Evolutionary conservation across 2,888 invertebrate species (phyloP), one percentile per base, ranked within the genome.

Genomic region (Acanthosoma haemorrhoidale): DNA sequence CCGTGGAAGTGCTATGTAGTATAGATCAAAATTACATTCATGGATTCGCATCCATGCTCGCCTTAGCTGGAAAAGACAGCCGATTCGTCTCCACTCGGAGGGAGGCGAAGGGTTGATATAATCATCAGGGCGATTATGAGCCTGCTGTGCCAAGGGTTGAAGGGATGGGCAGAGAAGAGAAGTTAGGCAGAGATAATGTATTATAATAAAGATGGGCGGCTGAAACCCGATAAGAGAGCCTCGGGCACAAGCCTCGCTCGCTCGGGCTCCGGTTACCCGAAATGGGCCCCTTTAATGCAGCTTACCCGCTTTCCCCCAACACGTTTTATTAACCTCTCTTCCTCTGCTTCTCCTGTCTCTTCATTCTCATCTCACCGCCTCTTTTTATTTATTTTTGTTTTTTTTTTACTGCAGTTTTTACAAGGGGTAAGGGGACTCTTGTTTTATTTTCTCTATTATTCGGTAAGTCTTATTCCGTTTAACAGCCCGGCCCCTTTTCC

Each of bases 311-410:
- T 34, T 36, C 38, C 21, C 36, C 36, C 16, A 36, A 61, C 61
- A 61, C 61, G 61, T 61, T 61, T 61, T 61, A 61, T 61, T 61
- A 61, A 61, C 61, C 36, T n/a, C n/a, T n/a, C n/a, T n/a, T n/a
- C n/a, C 61, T 21, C 32, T 8, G 36, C 9, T 34, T 61, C 61
- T 38, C 61, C 61, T 61, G 61, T 61, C 36, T 61, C 61, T 51
- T 51, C 51, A 21, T 51, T 51, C 51, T 51, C 51, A 51, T 51
- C 51, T 25, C n/a, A 5, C 4, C 51, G 25, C 51, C 15, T n/a
- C 6, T 51, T 51, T 43, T 51, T 51, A n/a, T 25, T 3, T 5
- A 6, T 51, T 21, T 0, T 8, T 13, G 21, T 51, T 25, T 21
- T 41, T 41, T 43, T 51, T 51, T 51, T n/a, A 25, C n/a, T 5